Evolutionary conservation across 2,888 invertebrate species (phyloP).

Genomic region (Blera fallax): DNA sequence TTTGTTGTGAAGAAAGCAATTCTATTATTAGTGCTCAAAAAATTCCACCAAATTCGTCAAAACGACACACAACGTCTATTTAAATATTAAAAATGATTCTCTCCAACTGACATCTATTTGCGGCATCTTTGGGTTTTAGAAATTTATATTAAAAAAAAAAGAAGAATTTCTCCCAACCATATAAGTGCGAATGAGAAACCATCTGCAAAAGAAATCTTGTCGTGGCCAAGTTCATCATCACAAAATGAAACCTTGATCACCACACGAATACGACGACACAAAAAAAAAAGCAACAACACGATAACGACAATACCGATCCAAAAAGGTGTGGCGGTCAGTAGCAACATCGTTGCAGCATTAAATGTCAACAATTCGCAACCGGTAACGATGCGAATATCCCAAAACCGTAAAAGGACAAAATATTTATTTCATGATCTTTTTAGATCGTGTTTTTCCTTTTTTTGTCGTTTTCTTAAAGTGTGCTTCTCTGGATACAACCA

Average conservation of each 20-base stretch:
- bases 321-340: constrained; percentile 65
- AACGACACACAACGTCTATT: no score
- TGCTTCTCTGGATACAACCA: not conserved
- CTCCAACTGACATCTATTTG: constrained; percentile 46
- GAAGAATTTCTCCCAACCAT: constrained; percentile 61
- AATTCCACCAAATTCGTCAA: no score
- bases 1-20: no score
- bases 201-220: constrained; percentile 45
- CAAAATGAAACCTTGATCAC: constrained; percentile 54
- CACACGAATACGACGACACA: constrained; percentile 10
- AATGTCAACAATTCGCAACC: constrained; percentile 36
- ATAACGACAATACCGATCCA: constrained; percentile 36
- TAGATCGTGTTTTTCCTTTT: constrained; percentile 1
- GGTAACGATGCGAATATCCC: constrained; percentile 48
- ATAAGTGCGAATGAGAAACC: constrained; percentile 15
- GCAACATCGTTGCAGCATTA: constrained; percentile 27
- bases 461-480: not conserved
- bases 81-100: not conserved
- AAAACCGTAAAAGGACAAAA: constrained; percentile 66
- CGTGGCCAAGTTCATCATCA: constrained; percentile 54
- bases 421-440: constrained; percentile 69
- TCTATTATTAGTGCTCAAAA: no score
- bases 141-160: not conserved
- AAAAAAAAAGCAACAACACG: not conserved
- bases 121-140: constrained; percentile 33